These are phyloP conservation scores for Anneissia japonica DNA, from an alignment of 35 echinoderm and acorn worm species.

Conservation along the genomic window DNA sequence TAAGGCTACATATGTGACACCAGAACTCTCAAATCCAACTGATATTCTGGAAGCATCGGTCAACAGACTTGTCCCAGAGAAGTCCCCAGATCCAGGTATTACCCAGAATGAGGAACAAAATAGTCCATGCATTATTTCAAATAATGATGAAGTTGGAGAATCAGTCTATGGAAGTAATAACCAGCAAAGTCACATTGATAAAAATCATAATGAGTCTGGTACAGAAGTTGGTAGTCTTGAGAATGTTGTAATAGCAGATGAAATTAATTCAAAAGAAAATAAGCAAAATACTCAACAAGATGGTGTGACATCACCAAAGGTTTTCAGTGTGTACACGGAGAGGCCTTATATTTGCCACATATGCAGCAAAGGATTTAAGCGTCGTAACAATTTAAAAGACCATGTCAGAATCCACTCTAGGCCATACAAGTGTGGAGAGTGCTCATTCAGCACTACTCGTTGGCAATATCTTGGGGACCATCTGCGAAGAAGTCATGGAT, in stretches of 20 bases:
- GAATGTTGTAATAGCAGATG: not conserved
- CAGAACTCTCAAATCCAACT: not conserved
- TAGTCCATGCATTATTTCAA: not conserved
- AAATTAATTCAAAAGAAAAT: no score
- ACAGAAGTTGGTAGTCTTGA: not conserved
- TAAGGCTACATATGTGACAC: not conserved
- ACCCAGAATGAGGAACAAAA: not conserved
- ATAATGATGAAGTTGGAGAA: not conserved
- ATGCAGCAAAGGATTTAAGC: constrained; percentile 94
- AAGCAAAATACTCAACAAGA: not conserved
- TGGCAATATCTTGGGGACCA: constrained; percentile 93
- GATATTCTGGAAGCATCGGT: not conserved
- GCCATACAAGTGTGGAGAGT: constrained; percentile 91
- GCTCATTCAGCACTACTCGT: constrained; percentile 79
- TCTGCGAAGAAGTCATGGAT: constrained; percentile 68
- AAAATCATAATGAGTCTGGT: no score
- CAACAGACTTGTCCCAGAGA: not conserved
- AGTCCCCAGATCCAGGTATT: not conserved
- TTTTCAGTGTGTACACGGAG: constrained; percentile 21
- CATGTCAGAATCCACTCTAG: constrained; percentile 87
- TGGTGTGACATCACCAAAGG: not conserved
- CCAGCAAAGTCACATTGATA: not conserved
- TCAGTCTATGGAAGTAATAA: not conserved
- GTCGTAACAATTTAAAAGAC: constrained; percentile 83
- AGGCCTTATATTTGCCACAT: constrained; percentile 89